A percentile compares a stretch with the other conserved stretches of the same genome.
Conservation (phyloP, 30 jellyfish, hydroid and myxozoan genomes). For the Clytia hemisphaerica region DNA sequence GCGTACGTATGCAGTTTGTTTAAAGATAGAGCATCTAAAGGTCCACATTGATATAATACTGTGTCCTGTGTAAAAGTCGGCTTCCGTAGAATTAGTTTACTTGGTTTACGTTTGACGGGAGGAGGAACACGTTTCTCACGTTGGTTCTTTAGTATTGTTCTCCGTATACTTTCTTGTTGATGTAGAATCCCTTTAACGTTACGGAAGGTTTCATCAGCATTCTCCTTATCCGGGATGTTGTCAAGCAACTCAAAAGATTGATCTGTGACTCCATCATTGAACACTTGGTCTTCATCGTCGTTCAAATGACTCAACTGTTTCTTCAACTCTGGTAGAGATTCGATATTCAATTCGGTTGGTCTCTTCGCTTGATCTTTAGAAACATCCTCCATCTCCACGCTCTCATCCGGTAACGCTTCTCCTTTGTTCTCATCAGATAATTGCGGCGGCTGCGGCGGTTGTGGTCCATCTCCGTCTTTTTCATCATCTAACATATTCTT, state of each 20-base stretch:
- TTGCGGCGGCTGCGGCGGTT: slow-evolving; percentile 31
- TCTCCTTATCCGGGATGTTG: slow-evolving; percentile 32
- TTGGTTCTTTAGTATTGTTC: slow-evolving; percentile 26
- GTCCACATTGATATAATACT: too few relatives aligned
- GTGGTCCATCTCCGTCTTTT: slow-evolving; percentile 22
- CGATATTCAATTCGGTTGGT: not conserved
- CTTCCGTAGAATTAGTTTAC: slow-evolving; percentile 17
- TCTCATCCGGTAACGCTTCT: slow-evolving; percentile 23
- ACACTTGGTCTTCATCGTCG: slow-evolving; percentile 15
- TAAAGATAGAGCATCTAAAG: slow-evolving; percentile 23
- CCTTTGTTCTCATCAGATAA: slow-evolving; percentile 18
- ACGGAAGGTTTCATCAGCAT: slow-evolving; percentile 31
- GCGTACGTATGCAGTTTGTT: slow-evolving; percentile 40
- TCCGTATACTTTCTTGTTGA: slow-evolving; percentile 39
- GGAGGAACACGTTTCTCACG: not conserved
- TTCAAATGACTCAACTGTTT: slow-evolving; percentile 1
- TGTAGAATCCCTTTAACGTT: slow-evolving; percentile 38
- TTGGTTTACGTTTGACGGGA: slow-evolving; percentile 34
- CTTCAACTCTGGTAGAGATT: not conserved
- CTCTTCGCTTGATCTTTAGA: too few relatives aligned
- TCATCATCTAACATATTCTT: slow-evolving; percentile 40
- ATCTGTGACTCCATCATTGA: not conserved
- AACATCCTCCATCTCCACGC: not conserved
- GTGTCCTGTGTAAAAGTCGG: not conserved
- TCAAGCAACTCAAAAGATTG: slow-evolving; percentile 20